Evolutionary conservation across 1,140 invertebrate genomes (phyloP).

Genomic region (Metopolophium dirhodum): DNA sequence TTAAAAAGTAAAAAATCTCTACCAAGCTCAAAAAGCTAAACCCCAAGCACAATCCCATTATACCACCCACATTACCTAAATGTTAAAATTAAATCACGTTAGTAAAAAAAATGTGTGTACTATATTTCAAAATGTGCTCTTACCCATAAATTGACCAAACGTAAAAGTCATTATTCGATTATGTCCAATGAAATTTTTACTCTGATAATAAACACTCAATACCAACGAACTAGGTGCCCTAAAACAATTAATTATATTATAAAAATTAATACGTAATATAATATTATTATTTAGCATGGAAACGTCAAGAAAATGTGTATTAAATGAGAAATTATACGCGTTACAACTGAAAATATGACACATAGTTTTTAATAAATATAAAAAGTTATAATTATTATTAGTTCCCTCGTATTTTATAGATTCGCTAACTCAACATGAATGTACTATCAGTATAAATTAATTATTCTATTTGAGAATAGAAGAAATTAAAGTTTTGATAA

Average conservation of each 20-base stretch:
- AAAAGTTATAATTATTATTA: background rate
- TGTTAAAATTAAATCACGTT: background rate
- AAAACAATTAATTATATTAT: background rate
- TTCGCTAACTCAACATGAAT: background rate
- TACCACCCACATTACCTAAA: conserved; percentile 35
- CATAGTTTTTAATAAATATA: background rate
- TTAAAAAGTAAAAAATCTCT: conserved; percentile 39
- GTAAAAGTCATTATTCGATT: conserved; percentile 21
- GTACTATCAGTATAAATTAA: background rate
- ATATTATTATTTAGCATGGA: background rate
- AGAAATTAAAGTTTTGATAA: background rate
- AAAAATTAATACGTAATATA: background rate
- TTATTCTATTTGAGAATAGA: too few relatives aligned
- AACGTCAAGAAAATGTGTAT: background rate
- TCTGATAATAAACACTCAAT: conserved; percentile 35
- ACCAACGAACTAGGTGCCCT: background rate
- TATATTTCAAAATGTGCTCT: background rate
- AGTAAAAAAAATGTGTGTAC: background rate
- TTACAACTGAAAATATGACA: background rate
- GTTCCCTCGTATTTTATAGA: background rate
- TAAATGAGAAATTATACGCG: background rate
- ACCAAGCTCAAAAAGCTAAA: conserved; percentile 36
- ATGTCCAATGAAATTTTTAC: conserved; percentile 14
- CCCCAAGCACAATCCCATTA: conserved; percentile 41
- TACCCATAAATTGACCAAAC: conserved; percentile 39